Base-by-base conservation (phyloP, 2,797 vertebrate genomes). In the Todus mexicanus region DNA sequence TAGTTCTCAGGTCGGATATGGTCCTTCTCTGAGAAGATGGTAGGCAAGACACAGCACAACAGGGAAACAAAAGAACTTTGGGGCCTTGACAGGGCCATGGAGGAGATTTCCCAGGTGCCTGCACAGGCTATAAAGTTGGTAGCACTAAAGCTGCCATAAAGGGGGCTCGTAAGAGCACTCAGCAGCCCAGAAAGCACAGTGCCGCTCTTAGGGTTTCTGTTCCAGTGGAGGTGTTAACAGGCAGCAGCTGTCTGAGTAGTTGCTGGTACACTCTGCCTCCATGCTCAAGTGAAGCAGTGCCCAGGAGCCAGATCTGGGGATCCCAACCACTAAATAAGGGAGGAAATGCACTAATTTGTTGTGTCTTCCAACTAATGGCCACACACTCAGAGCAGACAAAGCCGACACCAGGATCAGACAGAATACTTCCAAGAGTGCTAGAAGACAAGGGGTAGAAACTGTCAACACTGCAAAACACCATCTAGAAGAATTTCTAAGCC, bases 281-380 rank as follows among this genome's bases (percentile, higher is more conserved):
- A 5, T 0, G 1, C 61, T 23, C 35, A 4, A 56, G 75, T 56
- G 61, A 50, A 6, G 20, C 29, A 21, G 33, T 47, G 63, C n/a
- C 35, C 79, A 54, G 64, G 60, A 89, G 48, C 68, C 65, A 85
- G 57, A 45, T 57, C 56, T 16, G 25, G 77, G 84, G 42, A 87
- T 70, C 69, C 81, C 86, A 93, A 10, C 43, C 64, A 40, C 61
- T 60, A 75, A 48, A 3, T 60, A 64, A 75, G 61, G 83, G 89
- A 51, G 54, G 68, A 81, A 96, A 89, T 96, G 80, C 92, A 94
- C 87, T 95, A 90, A 96, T 96, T 78, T 94, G 71, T 95, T 95
- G 84, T 85, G 93, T 94, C 92, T 96, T 96, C 95, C 93, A 90
- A 94, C 83, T 94, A 92, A 96, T 93, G 90, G 96, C 95, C 93